Evolutionary conservation across 2,113 vertebrate species (phyloP).

Genomic region (Atherinomorus stipes): DNA sequence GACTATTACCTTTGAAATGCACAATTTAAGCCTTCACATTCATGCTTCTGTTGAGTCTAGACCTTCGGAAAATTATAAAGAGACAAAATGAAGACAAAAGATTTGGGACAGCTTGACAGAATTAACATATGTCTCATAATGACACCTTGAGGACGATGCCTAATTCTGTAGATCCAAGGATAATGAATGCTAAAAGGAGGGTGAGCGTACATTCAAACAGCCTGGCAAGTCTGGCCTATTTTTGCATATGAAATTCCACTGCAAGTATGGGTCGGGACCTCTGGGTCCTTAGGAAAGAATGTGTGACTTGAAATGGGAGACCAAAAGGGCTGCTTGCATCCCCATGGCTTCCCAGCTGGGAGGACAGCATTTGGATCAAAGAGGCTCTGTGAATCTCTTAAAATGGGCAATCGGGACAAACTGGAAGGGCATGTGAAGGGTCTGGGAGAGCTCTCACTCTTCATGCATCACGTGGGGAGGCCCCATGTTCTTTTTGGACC

Average conservation of each 20-base stretch:
- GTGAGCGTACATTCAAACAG: constrained; percentile 34
- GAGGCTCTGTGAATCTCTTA: constrained; percentile 55
- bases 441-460: constrained; percentile 26
- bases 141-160: constrained; percentile 22
- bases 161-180: constrained; percentile 29
- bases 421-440: constrained; percentile 55
- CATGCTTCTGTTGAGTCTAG: too few species aligned
- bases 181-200: constrained; percentile 27
- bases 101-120: neutral
- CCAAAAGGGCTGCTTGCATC: constrained; percentile 56
- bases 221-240: constrained; percentile 57
- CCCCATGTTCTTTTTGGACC: constrained; percentile 13
- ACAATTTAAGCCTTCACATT: too few species aligned
- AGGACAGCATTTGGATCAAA: constrained; percentile 64
- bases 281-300: constrained; percentile 72
- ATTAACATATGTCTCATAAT: neutral
- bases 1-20: constrained; percentile 2
- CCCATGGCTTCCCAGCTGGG: constrained; percentile 66
- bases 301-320: constrained; percentile 69
- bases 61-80: constrained; percentile 21
- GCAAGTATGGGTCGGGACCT: constrained; percentile 64
- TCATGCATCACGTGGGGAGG: constrained; percentile 35
- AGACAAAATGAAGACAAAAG: neutral
- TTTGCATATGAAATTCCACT: constrained; percentile 71
- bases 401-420: constrained; percentile 47